Evolutionary conservation across 1,140 invertebrate species (phyloP).

Genomic region (Ridgeia piscesae): DNA sequence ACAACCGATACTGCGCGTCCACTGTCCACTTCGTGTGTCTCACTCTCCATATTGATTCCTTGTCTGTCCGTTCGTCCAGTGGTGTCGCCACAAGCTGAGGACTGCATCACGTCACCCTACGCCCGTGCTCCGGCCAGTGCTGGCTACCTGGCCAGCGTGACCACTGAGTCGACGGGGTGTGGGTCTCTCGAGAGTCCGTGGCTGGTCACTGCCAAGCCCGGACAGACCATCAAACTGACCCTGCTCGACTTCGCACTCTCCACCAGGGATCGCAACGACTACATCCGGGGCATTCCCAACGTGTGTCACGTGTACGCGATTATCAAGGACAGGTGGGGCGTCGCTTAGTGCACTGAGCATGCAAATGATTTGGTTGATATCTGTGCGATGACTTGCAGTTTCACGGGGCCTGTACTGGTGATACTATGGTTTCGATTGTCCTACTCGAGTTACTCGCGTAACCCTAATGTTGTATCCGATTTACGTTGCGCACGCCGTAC

Average conservation of each 20-base stretch:
- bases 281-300: background rate
- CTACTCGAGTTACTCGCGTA: too few species aligned
- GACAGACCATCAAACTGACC: slow-evolving; percentile 24
- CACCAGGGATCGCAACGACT: slow-evolving; percentile 13
- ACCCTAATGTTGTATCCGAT: too few species aligned
- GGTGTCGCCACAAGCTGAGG: background rate
- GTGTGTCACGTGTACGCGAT: slow-evolving; percentile 27
- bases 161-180: slow-evolving; percentile 27
- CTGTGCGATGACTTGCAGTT: background rate
- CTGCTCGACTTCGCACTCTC: slow-evolving; percentile 25
- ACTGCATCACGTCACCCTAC: background rate
- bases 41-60: background rate
- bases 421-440: too few species aligned
- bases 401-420: too few species aligned
- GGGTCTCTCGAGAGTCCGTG: slow-evolving; percentile 26
- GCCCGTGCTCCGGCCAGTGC: background rate
- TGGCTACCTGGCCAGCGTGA: slow-evolving; percentile 29
- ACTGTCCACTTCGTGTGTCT: too few species aligned
- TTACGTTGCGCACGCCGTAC: too few species aligned
- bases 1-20: too few species aligned
- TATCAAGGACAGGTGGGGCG: slow-evolving; percentile 25
- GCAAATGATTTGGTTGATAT: background rate
- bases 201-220: slow-evolving; percentile 19
- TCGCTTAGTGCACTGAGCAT: background rate
- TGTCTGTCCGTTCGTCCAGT: background rate